A percentile compares a stretch with the other conserved stretches of the same genome.
These are phyloP conservation scores for Heliocidaris tuberculata DNA, from an alignment of 35 echinoderm and acorn worm species.

Conservation along the genomic window DNA sequence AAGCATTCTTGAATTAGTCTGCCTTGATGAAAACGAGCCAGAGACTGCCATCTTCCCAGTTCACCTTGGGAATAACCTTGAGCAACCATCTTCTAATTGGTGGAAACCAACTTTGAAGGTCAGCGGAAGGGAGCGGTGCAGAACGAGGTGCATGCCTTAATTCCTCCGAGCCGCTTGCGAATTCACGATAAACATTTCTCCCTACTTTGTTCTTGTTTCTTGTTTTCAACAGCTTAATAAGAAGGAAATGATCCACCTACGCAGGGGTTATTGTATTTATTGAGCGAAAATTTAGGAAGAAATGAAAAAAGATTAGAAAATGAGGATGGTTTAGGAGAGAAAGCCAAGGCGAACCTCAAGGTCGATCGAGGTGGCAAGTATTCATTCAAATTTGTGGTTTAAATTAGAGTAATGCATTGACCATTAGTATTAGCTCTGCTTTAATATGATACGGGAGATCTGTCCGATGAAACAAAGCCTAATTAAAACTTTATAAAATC, in stretches of 20 bases:
- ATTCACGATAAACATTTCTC: background rate
- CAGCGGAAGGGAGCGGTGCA: background rate
- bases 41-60: too few species aligned
- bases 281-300: background rate
- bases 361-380: background rate
- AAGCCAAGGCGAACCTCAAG: background rate
- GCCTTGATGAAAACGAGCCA: too few species aligned
- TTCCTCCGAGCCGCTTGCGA: background rate
- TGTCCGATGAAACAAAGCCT: too few species aligned
- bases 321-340: background rate
- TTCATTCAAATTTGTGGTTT: too few species aligned
- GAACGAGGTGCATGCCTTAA: background rate
- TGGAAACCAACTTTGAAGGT: conserved; percentile 12
- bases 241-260: background rate
- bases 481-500: too few species aligned
- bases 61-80: conserved; percentile 26
- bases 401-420: too few species aligned
- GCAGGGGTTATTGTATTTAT: background rate
- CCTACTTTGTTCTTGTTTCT: background rate
- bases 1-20: too few species aligned
- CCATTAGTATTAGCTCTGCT: too few species aligned
- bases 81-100: background rate
- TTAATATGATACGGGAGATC: too few species aligned
- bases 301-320: background rate
- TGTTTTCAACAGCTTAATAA: background rate